Percentiles rank a stretch among this genome's conserved stretches.
These are phyloP conservation scores for Cyrtorhinus lividipennis DNA, from an alignment of 1,140 invertebrate genomes.

Conservation along the genomic window DNA sequence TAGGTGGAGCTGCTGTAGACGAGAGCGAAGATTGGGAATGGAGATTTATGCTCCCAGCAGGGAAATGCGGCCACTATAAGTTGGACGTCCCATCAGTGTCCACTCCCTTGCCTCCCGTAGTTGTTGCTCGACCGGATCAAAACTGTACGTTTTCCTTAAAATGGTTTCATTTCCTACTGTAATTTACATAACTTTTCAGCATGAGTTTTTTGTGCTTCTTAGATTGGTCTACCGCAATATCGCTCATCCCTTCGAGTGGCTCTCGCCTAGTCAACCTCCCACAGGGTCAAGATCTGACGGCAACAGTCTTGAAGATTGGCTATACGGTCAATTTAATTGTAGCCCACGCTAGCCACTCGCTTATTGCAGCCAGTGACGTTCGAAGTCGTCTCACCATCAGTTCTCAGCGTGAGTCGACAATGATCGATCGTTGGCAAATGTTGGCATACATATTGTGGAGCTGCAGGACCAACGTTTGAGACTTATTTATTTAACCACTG, in stretches of 20 bases:
- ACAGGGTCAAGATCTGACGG: conserved; percentile 23
- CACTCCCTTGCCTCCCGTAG: conserved; percentile 13
- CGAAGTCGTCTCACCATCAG: conserved; percentile 19
- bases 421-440: no score
- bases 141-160: neutral
- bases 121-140: conserved; percentile 16
- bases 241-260: conserved; percentile 20
- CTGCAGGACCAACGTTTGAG: no score
- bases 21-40: conserved; percentile 21
- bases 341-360: conserved; percentile 24
- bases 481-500: no score
- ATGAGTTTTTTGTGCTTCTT: neutral
- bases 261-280: conserved; percentile 23
- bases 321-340: conserved; percentile 25
- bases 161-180: no score
- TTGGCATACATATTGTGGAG: no score
- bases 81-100: conserved; percentile 1
- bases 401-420: conserved; percentile 1
- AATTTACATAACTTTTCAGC: neutral
- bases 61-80: conserved; percentile 14
- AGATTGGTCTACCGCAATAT: conserved; percentile 25
- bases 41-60: conserved; percentile 16
- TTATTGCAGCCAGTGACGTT: conserved; percentile 25
- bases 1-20: conserved; percentile 16
- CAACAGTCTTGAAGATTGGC: conserved; percentile 22